Percentiles rank a stretch among this genome's conserved stretches.
phyloP scores from a whole-genome alignment of 2,888 invertebrate genomes.

The Stenodera caucasica region DNA sequence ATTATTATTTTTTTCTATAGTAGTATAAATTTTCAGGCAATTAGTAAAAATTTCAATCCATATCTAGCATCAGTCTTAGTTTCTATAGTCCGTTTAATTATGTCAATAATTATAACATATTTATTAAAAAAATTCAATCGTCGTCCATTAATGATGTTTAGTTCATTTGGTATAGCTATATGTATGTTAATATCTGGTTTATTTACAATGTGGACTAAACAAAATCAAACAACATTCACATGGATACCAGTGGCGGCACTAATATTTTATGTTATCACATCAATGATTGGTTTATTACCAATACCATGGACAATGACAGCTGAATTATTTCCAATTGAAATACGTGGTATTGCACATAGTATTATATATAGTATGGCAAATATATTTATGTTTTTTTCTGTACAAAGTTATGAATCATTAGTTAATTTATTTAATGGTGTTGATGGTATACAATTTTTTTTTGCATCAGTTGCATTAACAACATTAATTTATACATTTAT shows the following conservation, averaged over 20 bases:
- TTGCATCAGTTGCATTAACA: conserved; percentile 37
- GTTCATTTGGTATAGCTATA: conserved; percentile 58
- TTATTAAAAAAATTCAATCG: conserved; percentile 57
- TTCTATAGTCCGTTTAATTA: conserved; percentile 58
- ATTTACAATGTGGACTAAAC: no score
- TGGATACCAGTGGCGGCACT: conserved; percentile 58
- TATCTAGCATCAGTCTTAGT: conserved; percentile 59
- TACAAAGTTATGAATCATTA: conserved; percentile 55
- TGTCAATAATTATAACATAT: conserved; percentile 60
- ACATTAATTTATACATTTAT: conserved; percentile 53
- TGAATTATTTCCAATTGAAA: conserved; percentile 61
- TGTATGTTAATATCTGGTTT: conserved; percentile 60
- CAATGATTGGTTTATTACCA: conserved; percentile 61
- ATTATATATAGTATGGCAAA: conserved; percentile 59
- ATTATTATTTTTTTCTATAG: no score
- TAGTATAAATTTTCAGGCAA: no score
- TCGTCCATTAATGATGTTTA: conserved; percentile 57
- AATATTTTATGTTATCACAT: conserved; percentile 59
- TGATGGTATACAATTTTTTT: conserved; percentile 56
- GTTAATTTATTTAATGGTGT: conserved; percentile 50
- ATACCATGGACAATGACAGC: conserved; percentile 66
- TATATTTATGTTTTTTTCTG: conserved; percentile 59
- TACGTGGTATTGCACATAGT: conserved; percentile 61
- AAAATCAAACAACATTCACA: conserved; percentile 41
- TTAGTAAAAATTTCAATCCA: no score